A percentile compares a stretch with the other conserved stretches of the same genome.
Evolutionary conservation across 2,113 vertebrate genomes (phyloP).

Genomic region (Sakesphorus luctuosus): DNA sequence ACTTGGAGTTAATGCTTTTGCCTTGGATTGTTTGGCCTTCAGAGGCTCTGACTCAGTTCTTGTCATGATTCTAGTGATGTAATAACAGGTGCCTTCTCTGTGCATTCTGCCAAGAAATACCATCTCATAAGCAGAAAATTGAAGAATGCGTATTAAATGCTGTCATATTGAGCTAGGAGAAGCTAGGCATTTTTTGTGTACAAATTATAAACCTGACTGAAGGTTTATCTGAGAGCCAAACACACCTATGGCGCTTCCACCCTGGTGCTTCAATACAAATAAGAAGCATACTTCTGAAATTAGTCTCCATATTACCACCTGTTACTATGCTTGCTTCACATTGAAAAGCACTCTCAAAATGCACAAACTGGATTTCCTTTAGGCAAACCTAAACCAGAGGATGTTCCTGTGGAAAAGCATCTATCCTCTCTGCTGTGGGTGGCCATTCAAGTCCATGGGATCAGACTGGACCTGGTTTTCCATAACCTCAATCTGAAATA

Average conservation of each 20-base stretch:
- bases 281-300: neutral
- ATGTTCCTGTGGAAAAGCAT: neutral
- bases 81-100: slow-evolving; percentile 6
- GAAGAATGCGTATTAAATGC: neutral
- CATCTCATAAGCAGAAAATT: neutral
- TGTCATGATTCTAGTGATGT: slow-evolving; percentile 3
- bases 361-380: neutral
- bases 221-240: neutral
- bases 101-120: slow-evolving; percentile 28
- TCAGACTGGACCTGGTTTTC: neutral
- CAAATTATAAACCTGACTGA: neutral
- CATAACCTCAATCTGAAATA: neutral
- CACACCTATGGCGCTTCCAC: neutral
- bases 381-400: neutral
- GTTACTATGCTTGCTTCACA: fast-evolving
- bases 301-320: neutral
- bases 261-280: neutral
- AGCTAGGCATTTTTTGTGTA: neutral
- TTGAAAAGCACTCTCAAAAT: neutral
- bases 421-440: neutral
- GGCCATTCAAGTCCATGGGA: neutral
- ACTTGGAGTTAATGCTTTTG: neutral
- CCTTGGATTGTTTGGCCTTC: neutral
- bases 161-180: neutral
- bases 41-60: slow-evolving; percentile 15